Evolutionary conservation across 2,797 vertebrate genomes (phyloP).

Genomic region (Spinus olivaceus): DNA sequence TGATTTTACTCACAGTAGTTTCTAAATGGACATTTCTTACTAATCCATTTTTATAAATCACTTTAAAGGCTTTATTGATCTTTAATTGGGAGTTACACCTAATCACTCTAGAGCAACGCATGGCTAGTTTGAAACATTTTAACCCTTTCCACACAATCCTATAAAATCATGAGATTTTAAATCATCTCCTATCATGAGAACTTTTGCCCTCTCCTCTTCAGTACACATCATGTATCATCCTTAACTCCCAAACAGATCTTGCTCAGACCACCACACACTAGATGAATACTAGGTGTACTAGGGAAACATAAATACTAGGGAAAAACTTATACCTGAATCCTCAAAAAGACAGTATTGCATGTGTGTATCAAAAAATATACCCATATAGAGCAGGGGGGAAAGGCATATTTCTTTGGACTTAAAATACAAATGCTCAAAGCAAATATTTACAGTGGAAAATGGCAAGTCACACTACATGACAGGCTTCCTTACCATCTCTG

Average conservation of each 20-base stretch:
- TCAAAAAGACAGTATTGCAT: neutral
- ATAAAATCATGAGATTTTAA: neutral
- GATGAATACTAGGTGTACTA: neutral
- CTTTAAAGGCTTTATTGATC: slow-evolving; percentile 81
- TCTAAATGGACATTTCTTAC: slow-evolving; percentile 71
- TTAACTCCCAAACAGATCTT: neutral
- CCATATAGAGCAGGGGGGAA: neutral
- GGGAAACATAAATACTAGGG: neutral
- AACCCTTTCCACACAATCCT: slow-evolving; percentile 22
- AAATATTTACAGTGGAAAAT: neutral
- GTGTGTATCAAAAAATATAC: neutral
- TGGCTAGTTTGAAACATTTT: slow-evolving; percentile 23
- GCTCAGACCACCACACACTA: neutral
- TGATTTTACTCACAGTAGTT: slow-evolving; percentile 62
- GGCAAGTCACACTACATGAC: neutral
- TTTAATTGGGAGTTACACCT: slow-evolving; percentile 81
- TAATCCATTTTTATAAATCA: slow-evolving; percentile 82
- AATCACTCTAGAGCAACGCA: slow-evolving; percentile 50
- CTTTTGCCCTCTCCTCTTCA: neutral
- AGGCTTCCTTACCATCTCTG: neutral
- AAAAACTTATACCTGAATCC: neutral
- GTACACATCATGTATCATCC: neutral
- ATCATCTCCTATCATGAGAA: neutral
- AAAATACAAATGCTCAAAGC: neutral
- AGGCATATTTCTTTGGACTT: neutral